These are phyloP conservation scores for Tricholaema leucomelas DNA, from an alignment of 2,113 vertebrate species.

Conservation along the genomic window DNA sequence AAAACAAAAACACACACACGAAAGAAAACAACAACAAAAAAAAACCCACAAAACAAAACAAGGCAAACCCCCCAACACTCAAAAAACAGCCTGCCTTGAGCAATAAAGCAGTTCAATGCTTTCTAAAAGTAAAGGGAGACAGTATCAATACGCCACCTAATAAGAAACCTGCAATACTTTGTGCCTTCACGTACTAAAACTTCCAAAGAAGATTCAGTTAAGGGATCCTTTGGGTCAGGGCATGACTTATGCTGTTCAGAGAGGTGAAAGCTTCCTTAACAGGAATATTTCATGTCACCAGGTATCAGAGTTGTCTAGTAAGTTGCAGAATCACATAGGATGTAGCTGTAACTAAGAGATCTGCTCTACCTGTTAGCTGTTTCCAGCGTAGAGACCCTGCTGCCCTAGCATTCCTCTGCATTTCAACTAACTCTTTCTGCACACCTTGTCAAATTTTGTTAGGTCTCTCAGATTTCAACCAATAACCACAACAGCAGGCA, in stretches of 20 bases:
- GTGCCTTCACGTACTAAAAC: not conserved
- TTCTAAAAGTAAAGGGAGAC: not conserved
- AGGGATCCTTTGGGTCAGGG: not conserved
- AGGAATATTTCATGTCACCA: not conserved
- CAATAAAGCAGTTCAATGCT: not conserved
- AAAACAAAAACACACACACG: too few relatives aligned
- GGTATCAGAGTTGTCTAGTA: not conserved
- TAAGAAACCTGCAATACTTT: not conserved
- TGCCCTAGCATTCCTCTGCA: not conserved
- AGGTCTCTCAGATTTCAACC: not conserved
- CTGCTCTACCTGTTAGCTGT: not conserved
- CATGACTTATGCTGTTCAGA: not conserved
- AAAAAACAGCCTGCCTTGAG: not conserved
- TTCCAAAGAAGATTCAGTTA: not conserved
- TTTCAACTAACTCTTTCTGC: not conserved
- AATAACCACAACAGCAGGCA: not conserved
- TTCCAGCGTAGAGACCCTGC: accelerated
- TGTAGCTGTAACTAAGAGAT: not conserved
- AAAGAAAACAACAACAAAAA: not conserved
- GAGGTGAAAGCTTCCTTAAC: not conserved
- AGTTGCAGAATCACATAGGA: not conserved
- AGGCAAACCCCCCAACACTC: not conserved
- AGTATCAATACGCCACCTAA: not conserved
- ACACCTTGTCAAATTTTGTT: not conserved
- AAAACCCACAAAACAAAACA: not conserved